phyloP scores from a whole-genome alignment of 2,113 vertebrate species.

The Poeciliopsis prolifica region DNA sequence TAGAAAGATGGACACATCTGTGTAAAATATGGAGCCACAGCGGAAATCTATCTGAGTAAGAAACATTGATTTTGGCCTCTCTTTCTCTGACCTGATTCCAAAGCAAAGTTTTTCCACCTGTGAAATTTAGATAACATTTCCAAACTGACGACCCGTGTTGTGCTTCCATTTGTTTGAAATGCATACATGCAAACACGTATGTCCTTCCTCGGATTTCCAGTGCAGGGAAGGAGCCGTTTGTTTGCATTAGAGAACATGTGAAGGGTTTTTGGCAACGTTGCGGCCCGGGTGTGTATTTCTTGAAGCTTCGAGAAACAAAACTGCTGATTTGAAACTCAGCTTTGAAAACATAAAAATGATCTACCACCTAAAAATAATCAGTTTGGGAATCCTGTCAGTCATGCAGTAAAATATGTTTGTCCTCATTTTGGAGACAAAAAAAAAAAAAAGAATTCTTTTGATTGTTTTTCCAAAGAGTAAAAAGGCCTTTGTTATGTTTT shows the following conservation, averaged over 20 bases:
- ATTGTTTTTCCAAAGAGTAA: not conserved
- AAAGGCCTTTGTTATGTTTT: not conserved
- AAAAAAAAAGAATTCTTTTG: not conserved
- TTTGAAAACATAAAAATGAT: slow-evolving; percentile 22
- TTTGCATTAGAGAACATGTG: slow-evolving; percentile 38
- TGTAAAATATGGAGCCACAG: slow-evolving; percentile 5
- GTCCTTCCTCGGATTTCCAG: slow-evolving; percentile 50
- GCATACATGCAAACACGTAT: slow-evolving; percentile 55
- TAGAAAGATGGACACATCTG: slow-evolving; percentile 46
- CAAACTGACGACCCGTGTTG: slow-evolving; percentile 33
- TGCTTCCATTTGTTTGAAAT: slow-evolving; percentile 57
- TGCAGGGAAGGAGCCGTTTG: slow-evolving; percentile 27
- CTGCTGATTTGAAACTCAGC: slow-evolving; percentile 6
- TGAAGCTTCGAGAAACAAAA: slow-evolving; percentile 23
- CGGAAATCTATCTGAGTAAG: slow-evolving; percentile 35
- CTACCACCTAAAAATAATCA: slow-evolving; percentile 3
- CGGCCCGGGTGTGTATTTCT: slow-evolving; percentile 22
- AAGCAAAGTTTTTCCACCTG: slow-evolving; percentile 30
- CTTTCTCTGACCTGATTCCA: slow-evolving; percentile 45
- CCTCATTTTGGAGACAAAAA: not conserved
- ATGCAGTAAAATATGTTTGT: not conserved
- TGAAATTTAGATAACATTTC: slow-evolving; percentile 40
- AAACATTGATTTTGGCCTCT: slow-evolving; percentile 35
- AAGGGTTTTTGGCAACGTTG: slow-evolving; percentile 49
- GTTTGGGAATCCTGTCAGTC: not conserved